Evolutionary conservation across 2,113 vertebrate genomes (phyloP).

Genomic region (Catharus bicknelli): DNA sequence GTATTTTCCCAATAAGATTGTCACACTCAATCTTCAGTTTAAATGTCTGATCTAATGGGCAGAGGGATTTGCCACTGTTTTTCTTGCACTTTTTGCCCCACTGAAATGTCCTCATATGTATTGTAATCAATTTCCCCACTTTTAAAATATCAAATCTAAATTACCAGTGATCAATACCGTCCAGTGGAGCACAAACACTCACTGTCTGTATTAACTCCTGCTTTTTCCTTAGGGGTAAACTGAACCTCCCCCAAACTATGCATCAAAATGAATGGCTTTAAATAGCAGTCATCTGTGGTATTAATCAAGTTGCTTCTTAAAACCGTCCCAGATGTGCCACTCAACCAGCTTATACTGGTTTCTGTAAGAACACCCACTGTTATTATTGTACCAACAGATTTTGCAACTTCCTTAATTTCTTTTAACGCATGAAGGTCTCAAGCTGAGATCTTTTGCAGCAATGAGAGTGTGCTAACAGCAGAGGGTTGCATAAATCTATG

Average conservation of each 20-base stretch:
- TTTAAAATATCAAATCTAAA: neutral
- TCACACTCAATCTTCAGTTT: neutral
- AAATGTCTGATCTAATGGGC: neutral
- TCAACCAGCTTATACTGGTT: slow-evolving; percentile 69
- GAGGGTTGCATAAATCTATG: slow-evolving; percentile 43
- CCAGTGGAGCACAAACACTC: neutral
- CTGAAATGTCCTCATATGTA: neutral
- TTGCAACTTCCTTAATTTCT: slow-evolving; percentile 69
- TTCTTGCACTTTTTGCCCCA: neutral
- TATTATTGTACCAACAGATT: slow-evolving; percentile 71
- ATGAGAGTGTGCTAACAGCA: slow-evolving; percentile 37
- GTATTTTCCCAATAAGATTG: neutral
- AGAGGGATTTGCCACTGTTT: neutral
- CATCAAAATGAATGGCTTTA: slow-evolving; percentile 58
- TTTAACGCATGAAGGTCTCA: slow-evolving; percentile 56
- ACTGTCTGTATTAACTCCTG: slow-evolving; percentile 33
- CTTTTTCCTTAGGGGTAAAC: slow-evolving; percentile 47
- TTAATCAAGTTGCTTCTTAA: slow-evolving; percentile 71
- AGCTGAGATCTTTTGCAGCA: slow-evolving; percentile 38
- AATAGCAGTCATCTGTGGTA: slow-evolving; percentile 65
- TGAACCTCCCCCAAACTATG: slow-evolving; percentile 35
- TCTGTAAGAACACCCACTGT: slow-evolving; percentile 68
- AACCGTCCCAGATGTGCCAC: slow-evolving; percentile 71
- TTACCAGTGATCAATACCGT: neutral
- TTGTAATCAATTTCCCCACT: neutral